Percentiles rank a stretch among this genome's conserved stretches.
These are phyloP conservation scores for Encarsia formosa DNA, from an alignment of 2,888 invertebrate species.

Conservation along the genomic window DNA sequence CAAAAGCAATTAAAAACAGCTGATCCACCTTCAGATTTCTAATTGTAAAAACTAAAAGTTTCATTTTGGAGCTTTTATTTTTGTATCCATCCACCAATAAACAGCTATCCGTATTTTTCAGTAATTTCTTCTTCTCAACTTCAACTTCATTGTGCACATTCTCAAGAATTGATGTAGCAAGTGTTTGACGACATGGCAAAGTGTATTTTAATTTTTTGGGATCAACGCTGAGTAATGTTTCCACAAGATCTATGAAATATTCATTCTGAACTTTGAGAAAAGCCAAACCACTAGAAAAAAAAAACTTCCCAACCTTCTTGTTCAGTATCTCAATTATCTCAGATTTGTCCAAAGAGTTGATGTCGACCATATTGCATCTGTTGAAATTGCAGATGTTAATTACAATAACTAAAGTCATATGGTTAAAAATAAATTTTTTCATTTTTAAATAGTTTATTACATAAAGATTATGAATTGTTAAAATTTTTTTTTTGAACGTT, in stretches of 20 bases:
- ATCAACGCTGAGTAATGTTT: neutral
- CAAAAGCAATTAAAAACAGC: neutral
- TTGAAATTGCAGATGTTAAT: too few relatives aligned
- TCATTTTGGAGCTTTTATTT: neutral
- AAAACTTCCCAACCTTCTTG: conserved; percentile 1
- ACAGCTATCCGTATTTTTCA: neutral
- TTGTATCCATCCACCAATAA: conserved; percentile 2
- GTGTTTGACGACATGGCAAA: neutral
- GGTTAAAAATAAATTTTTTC: too few relatives aligned
- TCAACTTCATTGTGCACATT: neutral
- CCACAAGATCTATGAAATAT: neutral
- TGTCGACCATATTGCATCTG: too few relatives aligned
- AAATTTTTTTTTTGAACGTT: too few relatives aligned
- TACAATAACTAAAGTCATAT: too few relatives aligned
- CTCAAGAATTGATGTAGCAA: neutral
- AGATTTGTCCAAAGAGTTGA: too few relatives aligned
- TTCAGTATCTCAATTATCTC: neutral
- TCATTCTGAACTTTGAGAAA: conserved; percentile 1
- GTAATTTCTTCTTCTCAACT: neutral
- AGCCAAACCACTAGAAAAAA: neutral
- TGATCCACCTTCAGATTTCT: neutral
- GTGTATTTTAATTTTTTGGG: neutral
- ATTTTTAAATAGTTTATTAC: too few relatives aligned
- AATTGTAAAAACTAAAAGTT: neutral
- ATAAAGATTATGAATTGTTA: too few relatives aligned